Conservation (phyloP, 2,797 vertebrate genomes). For the Muscicapa striata region DNA sequence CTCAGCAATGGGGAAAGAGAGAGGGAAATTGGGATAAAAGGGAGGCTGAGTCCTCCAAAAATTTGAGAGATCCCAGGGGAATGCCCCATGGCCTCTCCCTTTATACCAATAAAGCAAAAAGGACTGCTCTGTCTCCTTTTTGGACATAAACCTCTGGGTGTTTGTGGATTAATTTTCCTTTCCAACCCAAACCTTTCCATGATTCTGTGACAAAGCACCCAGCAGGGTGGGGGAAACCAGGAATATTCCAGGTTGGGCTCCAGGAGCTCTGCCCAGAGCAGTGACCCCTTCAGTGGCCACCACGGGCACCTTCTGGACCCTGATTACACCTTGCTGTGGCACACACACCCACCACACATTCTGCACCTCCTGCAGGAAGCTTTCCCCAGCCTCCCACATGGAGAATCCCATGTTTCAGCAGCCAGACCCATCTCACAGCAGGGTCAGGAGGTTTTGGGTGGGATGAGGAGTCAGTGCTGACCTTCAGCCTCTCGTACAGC, state of each 20-base stretch:
- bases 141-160: too few species aligned
- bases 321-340: rapidly evolving
- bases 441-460: not conserved
- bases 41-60: too few species aligned
- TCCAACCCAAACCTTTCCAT: not conserved
- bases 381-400: not conserved
- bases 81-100: too few species aligned
- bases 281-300: not conserved
- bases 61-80: too few species aligned
- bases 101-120: too few species aligned
- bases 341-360: not conserved
- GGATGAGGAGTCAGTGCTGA: conserved; percentile 21
- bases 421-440: not conserved
- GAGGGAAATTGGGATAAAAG: too few species aligned
- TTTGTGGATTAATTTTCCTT: not conserved
- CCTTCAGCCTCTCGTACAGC: conserved; percentile 88
- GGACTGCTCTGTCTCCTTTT: too few species aligned
- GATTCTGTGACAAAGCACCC: not conserved
- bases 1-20: too few species aligned
- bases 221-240: not conserved
- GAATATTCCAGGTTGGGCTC: not conserved
- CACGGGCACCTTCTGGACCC: not conserved
- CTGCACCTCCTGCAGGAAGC: not conserved
- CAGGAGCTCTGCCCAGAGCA: not conserved
- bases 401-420: not conserved